A percentile compares a stretch with the other conserved stretches of the same genome.
Conservation (phyloP, 2,797 vertebrate species). For the Chaetodon trifasciatus region DNA sequence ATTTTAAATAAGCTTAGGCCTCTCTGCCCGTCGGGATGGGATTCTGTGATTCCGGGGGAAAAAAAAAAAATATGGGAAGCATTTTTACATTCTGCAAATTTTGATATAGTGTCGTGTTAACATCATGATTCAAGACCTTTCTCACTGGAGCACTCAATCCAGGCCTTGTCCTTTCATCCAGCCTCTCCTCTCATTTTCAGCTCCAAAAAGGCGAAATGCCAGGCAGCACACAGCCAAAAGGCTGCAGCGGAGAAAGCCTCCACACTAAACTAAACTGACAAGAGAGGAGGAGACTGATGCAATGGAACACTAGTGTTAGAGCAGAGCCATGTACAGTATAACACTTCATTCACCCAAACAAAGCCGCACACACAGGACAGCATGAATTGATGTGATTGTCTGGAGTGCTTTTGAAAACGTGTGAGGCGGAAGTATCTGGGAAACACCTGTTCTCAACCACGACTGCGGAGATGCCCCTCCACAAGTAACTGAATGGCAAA, state of each 20-base stretch:
- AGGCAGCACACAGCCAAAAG: slow-evolving; percentile 72
- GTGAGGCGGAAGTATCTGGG: slow-evolving; percentile 20
- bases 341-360: slow-evolving; percentile 56
- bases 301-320: slow-evolving; percentile 66
- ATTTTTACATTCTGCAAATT: slow-evolving; percentile 28
- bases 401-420: slow-evolving; percentile 56
- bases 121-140: slow-evolving; percentile 56
- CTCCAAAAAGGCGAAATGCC: slow-evolving; percentile 73
- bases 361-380: slow-evolving; percentile 32
- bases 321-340: slow-evolving; percentile 60
- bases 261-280: slow-evolving; percentile 75
- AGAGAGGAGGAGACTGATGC: slow-evolving; percentile 70
- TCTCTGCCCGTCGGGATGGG: background rate
- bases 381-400: slow-evolving; percentile 37
- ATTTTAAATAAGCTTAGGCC: background rate
- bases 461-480: slow-evolving; percentile 27
- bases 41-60: background rate
- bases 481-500: slow-evolving; percentile 5
- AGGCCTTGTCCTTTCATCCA: slow-evolving; percentile 54
- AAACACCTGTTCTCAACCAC: slow-evolving; percentile 27
- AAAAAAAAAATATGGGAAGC: background rate
- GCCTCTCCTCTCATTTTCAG: slow-evolving; percentile 48
- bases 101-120: slow-evolving; percentile 38
- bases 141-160: slow-evolving; percentile 67
- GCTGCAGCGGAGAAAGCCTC: slow-evolving; percentile 68